A percentile compares a stretch with the other conserved stretches of the same genome.
These are phyloP conservation scores for Atlantisia rogersi DNA, from an alignment of 2,113 vertebrate species.

Conservation along the genomic window DNA sequence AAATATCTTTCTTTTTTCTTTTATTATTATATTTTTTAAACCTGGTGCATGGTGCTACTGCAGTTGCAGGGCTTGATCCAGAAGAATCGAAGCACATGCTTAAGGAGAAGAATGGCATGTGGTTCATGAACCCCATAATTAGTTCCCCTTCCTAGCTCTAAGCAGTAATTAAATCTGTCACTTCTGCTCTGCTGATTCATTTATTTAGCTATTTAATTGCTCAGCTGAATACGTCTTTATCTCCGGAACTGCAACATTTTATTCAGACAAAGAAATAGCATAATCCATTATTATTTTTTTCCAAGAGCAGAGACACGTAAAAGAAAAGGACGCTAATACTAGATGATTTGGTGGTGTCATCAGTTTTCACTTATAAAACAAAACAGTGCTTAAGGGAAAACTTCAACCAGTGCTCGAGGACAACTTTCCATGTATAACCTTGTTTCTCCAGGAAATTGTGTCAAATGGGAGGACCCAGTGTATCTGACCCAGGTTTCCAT, in stretches of 20 bases:
- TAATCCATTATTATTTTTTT: slow-evolving; percentile 60
- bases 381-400: slow-evolving; percentile 55
- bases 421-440: neutral
- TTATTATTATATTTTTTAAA: neutral
- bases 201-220: slow-evolving; percentile 87
- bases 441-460: neutral
- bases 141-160: slow-evolving; percentile 83
- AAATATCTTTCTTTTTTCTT: neutral
- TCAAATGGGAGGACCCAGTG: neutral
- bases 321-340: slow-evolving; percentile 49
- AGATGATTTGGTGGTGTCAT: slow-evolving; percentile 36
- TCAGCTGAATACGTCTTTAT: slow-evolving; percentile 83
- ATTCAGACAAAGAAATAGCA: slow-evolving; percentile 67
- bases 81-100: slow-evolving; percentile 71
- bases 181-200: slow-evolving; percentile 89
- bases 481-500: neutral
- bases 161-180: slow-evolving; percentile 91
- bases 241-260: slow-evolving; percentile 86
- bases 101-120: slow-evolving; percentile 72
- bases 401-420: neutral
- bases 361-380: slow-evolving; percentile 49
- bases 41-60: neutral
- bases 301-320: slow-evolving; percentile 17
- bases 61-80: slow-evolving; percentile 40
- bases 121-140: slow-evolving; percentile 85